Conservation (phyloP, 2,113 vertebrate species). For the Narcine bancroftii region DNA sequence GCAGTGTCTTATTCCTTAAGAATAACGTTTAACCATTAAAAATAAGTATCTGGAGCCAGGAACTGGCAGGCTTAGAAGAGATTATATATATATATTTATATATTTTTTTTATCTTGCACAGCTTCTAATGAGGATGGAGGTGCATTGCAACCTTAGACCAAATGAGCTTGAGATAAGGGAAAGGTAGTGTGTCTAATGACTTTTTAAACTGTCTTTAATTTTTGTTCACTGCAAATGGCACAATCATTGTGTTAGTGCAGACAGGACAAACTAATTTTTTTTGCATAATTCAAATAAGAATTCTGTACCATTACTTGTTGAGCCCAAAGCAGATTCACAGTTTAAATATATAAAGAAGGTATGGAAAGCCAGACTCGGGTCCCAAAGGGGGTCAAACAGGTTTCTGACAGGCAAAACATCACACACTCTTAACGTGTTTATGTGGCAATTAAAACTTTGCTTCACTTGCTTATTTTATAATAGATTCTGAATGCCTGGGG, state of each 20-base stretch:
- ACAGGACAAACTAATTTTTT: background rate
- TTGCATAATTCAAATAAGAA: background rate
- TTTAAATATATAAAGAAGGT: background rate
- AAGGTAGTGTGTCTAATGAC: background rate
- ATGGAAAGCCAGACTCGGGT: background rate
- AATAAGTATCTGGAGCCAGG: background rate
- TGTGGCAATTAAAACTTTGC: background rate
- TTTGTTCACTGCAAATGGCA: background rate
- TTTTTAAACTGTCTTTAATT: background rate
- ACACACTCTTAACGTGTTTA: background rate
- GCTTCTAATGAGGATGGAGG: slow-evolving; percentile 21
- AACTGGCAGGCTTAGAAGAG: background rate
- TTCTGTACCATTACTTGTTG: background rate
- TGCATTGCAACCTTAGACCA: background rate
- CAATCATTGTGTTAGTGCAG: background rate
- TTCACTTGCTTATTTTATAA: background rate
- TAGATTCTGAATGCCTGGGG: background rate
- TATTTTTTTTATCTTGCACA: background rate
- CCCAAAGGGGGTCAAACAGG: background rate
- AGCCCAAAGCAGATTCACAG: background rate
- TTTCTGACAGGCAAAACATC: background rate
- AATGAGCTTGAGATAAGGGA: background rate
- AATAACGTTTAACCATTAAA: background rate
- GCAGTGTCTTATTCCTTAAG: background rate
- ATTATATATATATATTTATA: no score